Conservation (phyloP, 1,140 invertebrate genomes). For the Geopemphigus sp. region DNA sequence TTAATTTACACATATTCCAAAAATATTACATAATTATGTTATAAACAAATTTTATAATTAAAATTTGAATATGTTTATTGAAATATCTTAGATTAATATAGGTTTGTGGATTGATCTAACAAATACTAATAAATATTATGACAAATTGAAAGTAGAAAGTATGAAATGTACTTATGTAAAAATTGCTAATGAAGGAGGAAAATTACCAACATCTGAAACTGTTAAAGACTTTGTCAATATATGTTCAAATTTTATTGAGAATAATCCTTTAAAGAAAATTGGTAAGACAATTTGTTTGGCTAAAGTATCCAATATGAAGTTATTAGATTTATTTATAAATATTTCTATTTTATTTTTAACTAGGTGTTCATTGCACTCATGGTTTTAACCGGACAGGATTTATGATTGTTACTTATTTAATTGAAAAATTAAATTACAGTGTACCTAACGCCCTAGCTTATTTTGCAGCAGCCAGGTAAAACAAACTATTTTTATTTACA, state of each 20-base stretch:
- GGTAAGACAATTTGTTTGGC: slow-evolving; percentile 56
- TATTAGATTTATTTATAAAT: not conserved
- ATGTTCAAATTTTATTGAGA: slow-evolving; percentile 73
- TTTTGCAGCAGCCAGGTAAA: slow-evolving; percentile 69
- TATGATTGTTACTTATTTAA: slow-evolving; percentile 85
- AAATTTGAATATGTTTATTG: not conserved
- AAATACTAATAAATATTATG: slow-evolving; percentile 90
- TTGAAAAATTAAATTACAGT: slow-evolving; percentile 73
- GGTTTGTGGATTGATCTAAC: slow-evolving; percentile 96
- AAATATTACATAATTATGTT: no score
- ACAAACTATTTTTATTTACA: not conserved
- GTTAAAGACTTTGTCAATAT: slow-evolving; percentile 73
- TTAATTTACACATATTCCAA: no score
- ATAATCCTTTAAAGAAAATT: slow-evolving; percentile 76
- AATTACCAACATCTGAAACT: slow-evolving; percentile 66
- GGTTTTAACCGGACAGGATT: slow-evolving; percentile 98
- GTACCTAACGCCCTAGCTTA: slow-evolving; percentile 76
- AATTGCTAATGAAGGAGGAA: slow-evolving; percentile 72
- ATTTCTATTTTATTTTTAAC: slow-evolving; percentile 34
- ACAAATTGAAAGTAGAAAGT: slow-evolving; percentile 73
- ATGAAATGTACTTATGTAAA: slow-evolving; percentile 79
- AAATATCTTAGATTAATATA: slow-evolving; percentile 69
- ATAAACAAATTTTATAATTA: no score
- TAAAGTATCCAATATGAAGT: not conserved
- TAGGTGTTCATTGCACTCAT: slow-evolving; percentile 94